Evolutionary conservation across 2,797 vertebrate species (phyloP), one percentile per base, ranked within the genome.

Genomic region (Luscinia megarhynchos): DNA sequence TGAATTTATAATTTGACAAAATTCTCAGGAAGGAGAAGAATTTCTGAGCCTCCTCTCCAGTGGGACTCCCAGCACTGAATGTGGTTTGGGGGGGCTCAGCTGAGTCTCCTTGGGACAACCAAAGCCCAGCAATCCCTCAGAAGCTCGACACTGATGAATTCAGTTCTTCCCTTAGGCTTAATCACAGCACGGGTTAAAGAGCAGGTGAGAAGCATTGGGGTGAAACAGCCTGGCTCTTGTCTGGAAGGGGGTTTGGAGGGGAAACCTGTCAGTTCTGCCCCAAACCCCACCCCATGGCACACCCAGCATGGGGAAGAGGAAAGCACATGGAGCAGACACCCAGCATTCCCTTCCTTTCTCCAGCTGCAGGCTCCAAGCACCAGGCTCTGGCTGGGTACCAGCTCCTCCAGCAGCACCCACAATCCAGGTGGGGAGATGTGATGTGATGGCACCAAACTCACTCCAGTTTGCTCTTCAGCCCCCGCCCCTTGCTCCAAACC

Each of bases 21-120:
- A 69, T 1, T 0, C 43, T 46, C 9, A 24, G 3, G 1, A 34
- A 54, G 1, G 4, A 1, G 1, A 1, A 0, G 0, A 38, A 2
- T 29, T 5, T 10, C 8, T 62, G 4, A 55, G 3, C 2, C 58
- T 51, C 17, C 14, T 10, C 32, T 84, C 34, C 53, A 64, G 23
- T 24, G 5, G 16, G 9, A 22, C 16, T 67, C 21, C 62, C 19
- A 20, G 20, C 62, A 36, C 15, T 19, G 38, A 18, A 1, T 12
- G 16, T 1, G 5, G 2, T 2, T 4, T 62, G 3, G 3, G 8
- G 2, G 2, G 5, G 15, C 9, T 20, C 55, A 46, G 30, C 9
- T 69, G 27, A 41, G 17, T 20, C 43, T 58, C 3, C 10, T 1
- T 38, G 41, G 20, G n/a, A 26, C n/a, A 63, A 4, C 26, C n/a